Conservation (phyloP, 1,140 invertebrate genomes). For the Coboldia fuscipes region DNA sequence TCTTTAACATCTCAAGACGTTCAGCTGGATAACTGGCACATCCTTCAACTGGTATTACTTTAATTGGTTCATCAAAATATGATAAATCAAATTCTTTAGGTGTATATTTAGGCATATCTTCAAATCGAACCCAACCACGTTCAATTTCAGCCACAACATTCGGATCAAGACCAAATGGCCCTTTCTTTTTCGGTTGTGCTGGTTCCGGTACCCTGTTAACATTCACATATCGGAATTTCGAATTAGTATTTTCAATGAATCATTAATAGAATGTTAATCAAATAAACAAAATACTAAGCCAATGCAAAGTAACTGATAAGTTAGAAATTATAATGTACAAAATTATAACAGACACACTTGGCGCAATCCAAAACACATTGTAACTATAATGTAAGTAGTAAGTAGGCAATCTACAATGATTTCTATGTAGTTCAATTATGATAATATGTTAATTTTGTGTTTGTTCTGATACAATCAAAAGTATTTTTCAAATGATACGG, state of each 20-base stretch:
- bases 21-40: conserved; percentile 26
- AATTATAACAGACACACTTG: no score
- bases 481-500: no score
- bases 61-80: conserved; percentile 28
- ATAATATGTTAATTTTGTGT: no score
- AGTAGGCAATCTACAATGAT: no score
- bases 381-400: no score
- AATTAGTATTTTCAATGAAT: no score
- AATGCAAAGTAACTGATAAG: conserved; percentile 2
- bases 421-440: no score
- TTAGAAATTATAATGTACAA: conserved; percentile 2
- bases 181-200: conserved; percentile 24
- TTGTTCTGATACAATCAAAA: no score
- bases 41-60: conserved; percentile 18
- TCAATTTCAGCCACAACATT: conserved; percentile 39
- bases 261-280: no score
- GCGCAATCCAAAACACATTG: no score
- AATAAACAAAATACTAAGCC: conserved; percentile 10
- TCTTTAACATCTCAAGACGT: conserved; percentile 22
- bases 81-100: conserved; percentile 25
- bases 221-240: no score
- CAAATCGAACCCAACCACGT: conserved; percentile 17
- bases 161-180: conserved; percentile 48
- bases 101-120: conserved; percentile 19
- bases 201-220: conserved; percentile 14